These are phyloP conservation scores for Tenodera sinensis DNA, from an alignment of 2,888 invertebrate species.

Conservation along the genomic window DNA sequence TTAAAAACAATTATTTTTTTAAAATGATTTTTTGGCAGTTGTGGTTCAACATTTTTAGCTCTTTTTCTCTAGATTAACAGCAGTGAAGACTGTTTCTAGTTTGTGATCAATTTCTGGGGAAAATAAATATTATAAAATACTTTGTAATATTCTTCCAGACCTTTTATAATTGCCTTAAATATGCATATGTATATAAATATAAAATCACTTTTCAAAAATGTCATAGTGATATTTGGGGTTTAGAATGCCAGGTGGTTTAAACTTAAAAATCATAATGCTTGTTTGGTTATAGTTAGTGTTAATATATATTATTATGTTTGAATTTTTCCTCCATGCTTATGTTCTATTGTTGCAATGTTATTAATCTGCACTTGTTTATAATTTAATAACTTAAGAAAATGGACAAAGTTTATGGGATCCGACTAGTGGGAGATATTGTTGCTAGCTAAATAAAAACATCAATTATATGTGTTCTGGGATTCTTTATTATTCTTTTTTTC, in stretches of 20 bases:
- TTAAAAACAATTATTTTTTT: not conserved
- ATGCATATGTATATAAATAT: not conserved
- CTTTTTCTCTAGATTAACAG: not conserved
- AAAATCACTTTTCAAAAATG: not conserved
- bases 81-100: not conserved
- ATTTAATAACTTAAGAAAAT: slow-evolving; percentile 10
- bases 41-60: not conserved
- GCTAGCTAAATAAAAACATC: slow-evolving; percentile 34
- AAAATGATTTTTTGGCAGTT: not conserved
- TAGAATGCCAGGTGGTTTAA: not conserved
- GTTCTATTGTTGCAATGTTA: not conserved
- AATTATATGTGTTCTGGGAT: slow-evolving; percentile 6
- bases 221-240: not conserved
- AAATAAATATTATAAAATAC: not conserved
- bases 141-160: not conserved
- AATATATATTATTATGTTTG: not conserved
- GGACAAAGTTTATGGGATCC: slow-evolving; percentile 32
- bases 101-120: not conserved
- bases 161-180: not conserved
- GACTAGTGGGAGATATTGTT: slow-evolving; percentile 34
- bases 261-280: not conserved
- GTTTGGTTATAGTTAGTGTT: not conserved
- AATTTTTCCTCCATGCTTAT: not conserved
- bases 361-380: not conserved
- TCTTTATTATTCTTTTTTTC: not conserved